phyloP scores from a whole-genome alignment of 2,888 invertebrate genomes.

The Drosophila atroscutellata region DNA sequence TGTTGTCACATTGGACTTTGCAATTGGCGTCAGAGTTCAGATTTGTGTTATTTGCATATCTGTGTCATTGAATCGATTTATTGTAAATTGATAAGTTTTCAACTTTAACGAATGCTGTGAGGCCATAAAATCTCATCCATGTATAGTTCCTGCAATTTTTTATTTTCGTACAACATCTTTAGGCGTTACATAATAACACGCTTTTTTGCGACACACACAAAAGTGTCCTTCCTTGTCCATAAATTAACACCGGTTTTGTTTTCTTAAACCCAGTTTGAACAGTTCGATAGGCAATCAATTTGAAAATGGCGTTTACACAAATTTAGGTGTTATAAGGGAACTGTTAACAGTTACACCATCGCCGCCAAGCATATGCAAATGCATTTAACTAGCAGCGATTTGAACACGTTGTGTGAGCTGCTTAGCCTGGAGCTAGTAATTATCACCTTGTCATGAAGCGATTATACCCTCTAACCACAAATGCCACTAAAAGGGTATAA shows the following conservation, averaged over 20 bases:
- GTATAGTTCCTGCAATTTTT: neutral
- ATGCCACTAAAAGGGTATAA: neutral
- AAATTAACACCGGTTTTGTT: constrained; percentile 22
- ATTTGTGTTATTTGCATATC: constrained; percentile 25
- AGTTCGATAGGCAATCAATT: constrained; percentile 18
- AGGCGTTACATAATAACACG: constrained; percentile 23
- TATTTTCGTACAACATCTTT: constrained; percentile 3
- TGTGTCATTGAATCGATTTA: constrained; percentile 2
- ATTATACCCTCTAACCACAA: neutral
- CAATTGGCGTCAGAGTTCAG: constrained; percentile 31
- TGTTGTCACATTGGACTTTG: constrained; percentile 47
- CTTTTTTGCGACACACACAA: constrained; percentile 5
- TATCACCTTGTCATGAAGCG: constrained; percentile 17
- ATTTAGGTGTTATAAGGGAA: neutral
- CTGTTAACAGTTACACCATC: constrained; percentile 7
- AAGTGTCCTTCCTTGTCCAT: constrained; percentile 34
- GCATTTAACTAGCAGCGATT: constrained; percentile 8
- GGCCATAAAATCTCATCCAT: neutral
- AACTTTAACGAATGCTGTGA: neutral
- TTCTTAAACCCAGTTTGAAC: constrained; percentile 6
- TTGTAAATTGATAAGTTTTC: neutral
- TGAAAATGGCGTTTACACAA: constrained; percentile 7
- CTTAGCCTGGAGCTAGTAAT: constrained; percentile 11
- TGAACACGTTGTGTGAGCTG: constrained; percentile 1
- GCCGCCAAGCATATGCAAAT: neutral